Evolutionary conservation across 1,140 invertebrate species (phyloP), one percentile per base, ranked within the genome.

Genomic region (Macrocentrus cingulum): DNA sequence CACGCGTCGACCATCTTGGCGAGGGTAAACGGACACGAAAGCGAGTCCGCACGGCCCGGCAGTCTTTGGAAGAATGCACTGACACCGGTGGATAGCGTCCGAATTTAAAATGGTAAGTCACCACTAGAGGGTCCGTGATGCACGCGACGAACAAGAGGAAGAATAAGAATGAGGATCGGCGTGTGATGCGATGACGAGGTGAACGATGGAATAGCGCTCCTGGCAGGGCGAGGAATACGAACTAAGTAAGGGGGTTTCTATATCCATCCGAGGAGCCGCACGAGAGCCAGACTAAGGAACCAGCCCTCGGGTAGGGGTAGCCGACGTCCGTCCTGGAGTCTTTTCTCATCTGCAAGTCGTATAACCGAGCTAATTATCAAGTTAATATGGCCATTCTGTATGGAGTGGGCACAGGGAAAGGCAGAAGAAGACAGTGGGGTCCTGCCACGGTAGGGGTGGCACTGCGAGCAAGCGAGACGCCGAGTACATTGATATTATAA

Each of bases 301-400:
- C 58, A 36, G 70, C 77, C 75, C 77, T 75, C 70, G 75, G 77
- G 79, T 79, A 79, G 76, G 77, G 78, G 78, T 80, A 77, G 76
- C 74, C 78, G 77, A 73, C 80, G 75, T 77, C 82, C 82, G 79
- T 82, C 81, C 81, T 76, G 81, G 46, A 83, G 81, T 85, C 83
- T 83, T 83, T 82, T 82, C 88, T 89, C 87, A 90, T 90, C 88
- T 90, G 88, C 88, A 90, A 90, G 88, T 90, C 88, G 85, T 88
- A 90, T 89, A 89, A 88, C 87, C 86, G 84, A 88, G 84, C 87
- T 90, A 90, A 90, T 90, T 90, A 90, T 89, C 87, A 90, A 89
- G 87, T 89, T 89, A 88, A 89, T 89, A 89, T 88, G 87, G 87
- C 83, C 83, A 84, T 85, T 85, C 83, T 84, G 83, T 84, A 82